Evolutionary conservation across 2,888 invertebrate species (phyloP), one percentile per base, ranked within the genome.

Genomic region (Cinara cedri): DNA sequence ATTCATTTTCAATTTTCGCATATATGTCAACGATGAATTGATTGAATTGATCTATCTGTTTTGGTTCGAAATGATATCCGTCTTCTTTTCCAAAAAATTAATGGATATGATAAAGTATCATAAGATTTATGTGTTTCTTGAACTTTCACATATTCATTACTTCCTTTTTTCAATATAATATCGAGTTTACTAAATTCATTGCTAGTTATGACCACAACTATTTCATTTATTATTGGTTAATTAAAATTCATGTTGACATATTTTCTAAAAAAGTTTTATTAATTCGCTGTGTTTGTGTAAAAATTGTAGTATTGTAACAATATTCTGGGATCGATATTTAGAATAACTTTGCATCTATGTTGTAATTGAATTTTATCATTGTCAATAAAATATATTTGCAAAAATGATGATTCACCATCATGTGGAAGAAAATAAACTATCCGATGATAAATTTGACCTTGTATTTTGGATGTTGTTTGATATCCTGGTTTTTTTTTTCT

Each of bases 11-110:
- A 24, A 85, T 84, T 82, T 85, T 85, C 0, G 83, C 84, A 82
- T 84, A 86, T 83, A 84, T 83, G 81, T 86, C 85, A 42, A 86
- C 85, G 10, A 83, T 70, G 70, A 82, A 86, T 81, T 86, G 85
- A 72, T 84, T 83, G 46, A 84, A 84, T 4, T 85, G 82, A 68
- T 82, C 76, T n/a, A 51, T 51, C n/a, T 51, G 51, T 51, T 51
- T 51, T 3, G 9, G n/a, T 51, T 51, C 51, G 34, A 51, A n/a
- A n/a, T 51, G 51, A 51, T 51, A 51, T 9, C 51, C 51, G n/a
- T 51, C 51, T 51, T n/a, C n/a, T 9, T n/a, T 9, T 4, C n/a
- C 51, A 51, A 16, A 16, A 51, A 3, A 51, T 51, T 51, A 16
- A 51, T 6, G 51, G 51, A n/a, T 51, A n/a, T 51, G 16, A n/a